Base-by-base conservation (phyloP, 2,888 invertebrate species). In the Andrena chrysosceles region DNA sequence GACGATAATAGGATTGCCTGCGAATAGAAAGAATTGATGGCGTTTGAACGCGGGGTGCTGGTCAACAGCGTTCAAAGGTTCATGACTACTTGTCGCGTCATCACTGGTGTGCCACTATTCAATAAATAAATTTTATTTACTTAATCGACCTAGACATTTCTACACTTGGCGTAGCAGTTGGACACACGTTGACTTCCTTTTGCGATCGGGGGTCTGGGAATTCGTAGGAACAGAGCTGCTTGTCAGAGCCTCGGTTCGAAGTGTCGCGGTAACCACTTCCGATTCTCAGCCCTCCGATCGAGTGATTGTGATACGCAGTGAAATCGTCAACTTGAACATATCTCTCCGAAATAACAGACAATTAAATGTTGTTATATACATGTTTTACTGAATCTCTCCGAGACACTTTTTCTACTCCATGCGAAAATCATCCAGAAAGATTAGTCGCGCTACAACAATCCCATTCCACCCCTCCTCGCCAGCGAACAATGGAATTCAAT, bases 111-210 rank as follows among this genome's bases (percentile, higher is more conserved):
- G 79, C 84, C 74, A 84, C 84, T 84, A 84, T 72, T 84, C 84
- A 84, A 84, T 84, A 84, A 84, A 84, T 84, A 84, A 84, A 84
- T 84, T 84, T 84, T 84, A 84, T 84, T 84, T 84, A 84, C 84
- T 80, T 84, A 84, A 84, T 68, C 80, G 70, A 84, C 56, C 67
- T 84, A 74, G 67, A 83, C 60, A 72, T 83, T 83, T 72, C 83
- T 83, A 83, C 77, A 77, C 72, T 77, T 48, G 81, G 63, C 56
- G 73, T 81, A 81, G 81, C 74, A 63, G 33, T 68, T 35, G 35
- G 73, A 48, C 31, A 62, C 62, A 72, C 60, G 63, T 73, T 67
- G 82, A 81, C 73, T 73, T 81, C 72, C 81, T 81, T 42, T 73
- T 35, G 54, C 81, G 82, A 81, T 68, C 13, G 81, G 60, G n/a